Percentiles rank a stretch among this genome's conserved stretches.
phyloP scores from a whole-genome alignment of 2,888 invertebrate species.

The Gastracanthus pulcherrimus region DNA sequence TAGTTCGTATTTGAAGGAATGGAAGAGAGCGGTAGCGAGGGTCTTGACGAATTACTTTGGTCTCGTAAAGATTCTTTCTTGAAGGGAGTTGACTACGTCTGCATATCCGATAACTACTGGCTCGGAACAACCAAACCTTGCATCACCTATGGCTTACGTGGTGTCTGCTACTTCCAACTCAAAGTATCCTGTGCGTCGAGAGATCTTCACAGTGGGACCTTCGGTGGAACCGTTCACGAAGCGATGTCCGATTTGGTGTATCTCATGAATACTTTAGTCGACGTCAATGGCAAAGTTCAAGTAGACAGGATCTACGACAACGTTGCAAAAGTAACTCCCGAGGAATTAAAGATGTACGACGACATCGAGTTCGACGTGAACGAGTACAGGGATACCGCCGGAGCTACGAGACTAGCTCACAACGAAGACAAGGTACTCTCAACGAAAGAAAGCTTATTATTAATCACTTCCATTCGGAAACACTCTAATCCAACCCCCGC shows the following conservation, averaged over 20 bases:
- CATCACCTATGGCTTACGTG: conserved; percentile 96
- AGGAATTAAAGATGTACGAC: conserved; percentile 86
- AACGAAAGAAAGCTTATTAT: conserved; percentile 6
- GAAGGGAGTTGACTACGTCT: conserved; percentile 92
- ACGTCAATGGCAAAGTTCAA: conserved; percentile 91
- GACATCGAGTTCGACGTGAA: conserved; percentile 92
- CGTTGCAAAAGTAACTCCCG: conserved; percentile 86
- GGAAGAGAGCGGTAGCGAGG: conserved; percentile 98
- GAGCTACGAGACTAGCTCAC: conserved; percentile 84
- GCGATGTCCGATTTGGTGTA: conserved; percentile 95
- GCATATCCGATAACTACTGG: conserved; percentile 99
- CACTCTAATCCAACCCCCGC: conserved; percentile 4
- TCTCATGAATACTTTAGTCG: conserved; percentile 90
- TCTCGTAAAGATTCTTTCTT: conserved; percentile 88
- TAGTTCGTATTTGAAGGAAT: conserved; percentile 97
- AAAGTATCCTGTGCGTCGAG: conserved; percentile 93
- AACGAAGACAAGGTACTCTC: conserved; percentile 84
- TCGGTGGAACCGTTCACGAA: conserved; percentile 95
- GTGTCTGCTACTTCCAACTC: conserved; percentile 93
- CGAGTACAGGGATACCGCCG: conserved; percentile 87
- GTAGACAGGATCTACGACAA: conserved; percentile 91
- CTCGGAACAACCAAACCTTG: conserved; percentile 97
- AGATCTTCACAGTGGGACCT: conserved; percentile 97
- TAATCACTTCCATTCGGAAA: conserved; percentile 19
- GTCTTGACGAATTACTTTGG: conserved; percentile 91